These are phyloP conservation scores for Spialia ferax DNA, from an alignment of 2,888 invertebrate genomes.

Conservation along the genomic window DNA sequence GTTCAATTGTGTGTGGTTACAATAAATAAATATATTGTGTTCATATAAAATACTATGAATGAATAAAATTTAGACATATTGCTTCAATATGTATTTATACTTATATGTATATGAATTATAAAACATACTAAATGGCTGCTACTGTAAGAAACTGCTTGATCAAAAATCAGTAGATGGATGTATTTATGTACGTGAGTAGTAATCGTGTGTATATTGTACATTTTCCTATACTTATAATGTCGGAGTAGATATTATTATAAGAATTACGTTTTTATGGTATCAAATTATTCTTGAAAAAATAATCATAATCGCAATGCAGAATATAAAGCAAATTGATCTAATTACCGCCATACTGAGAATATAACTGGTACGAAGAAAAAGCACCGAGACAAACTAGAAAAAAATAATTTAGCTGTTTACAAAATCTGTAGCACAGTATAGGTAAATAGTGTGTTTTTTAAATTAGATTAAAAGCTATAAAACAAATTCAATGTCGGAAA, in stretches of 20 bases:
- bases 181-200: conserved; percentile 7
- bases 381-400: too few species aligned
- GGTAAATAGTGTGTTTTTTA: too few species aligned
- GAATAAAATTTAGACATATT: conserved; percentile 18
- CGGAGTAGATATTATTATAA: background rate
- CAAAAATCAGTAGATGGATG: conserved; percentile 16
- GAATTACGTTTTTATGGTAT: too few species aligned
- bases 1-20: conserved; percentile 19
- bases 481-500: too few species aligned
- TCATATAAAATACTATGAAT: conserved; percentile 19
- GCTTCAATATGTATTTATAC: background rate
- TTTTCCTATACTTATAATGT: conserved; percentile 6
- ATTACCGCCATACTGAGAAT: too few species aligned
- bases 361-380: too few species aligned
- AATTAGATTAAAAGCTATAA: too few species aligned
- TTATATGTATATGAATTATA: conserved; percentile 7
- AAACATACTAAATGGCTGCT: conserved; percentile 8
- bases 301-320: too few species aligned
- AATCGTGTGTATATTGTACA: conserved; percentile 16
- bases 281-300: too few species aligned
- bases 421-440: too few species aligned
- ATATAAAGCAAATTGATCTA: too few species aligned
- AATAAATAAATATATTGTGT: conserved; percentile 23
- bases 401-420: too few species aligned
- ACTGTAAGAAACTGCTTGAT: conserved; percentile 26